Conservation (phyloP, 2,888 invertebrate species). For the Diarsia rubi region DNA sequence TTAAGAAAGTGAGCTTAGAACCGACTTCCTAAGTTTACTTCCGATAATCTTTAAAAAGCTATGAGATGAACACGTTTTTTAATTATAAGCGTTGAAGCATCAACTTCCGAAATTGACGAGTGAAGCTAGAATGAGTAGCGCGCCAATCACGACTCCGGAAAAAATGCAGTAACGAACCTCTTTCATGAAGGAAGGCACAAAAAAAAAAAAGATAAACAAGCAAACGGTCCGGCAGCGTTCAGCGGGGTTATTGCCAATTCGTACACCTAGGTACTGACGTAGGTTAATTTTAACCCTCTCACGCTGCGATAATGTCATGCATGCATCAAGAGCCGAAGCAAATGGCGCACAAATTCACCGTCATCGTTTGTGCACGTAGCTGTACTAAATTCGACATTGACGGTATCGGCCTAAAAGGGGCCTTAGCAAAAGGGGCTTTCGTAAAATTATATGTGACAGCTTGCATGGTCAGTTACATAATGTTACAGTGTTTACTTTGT, state of each 20-base stretch:
- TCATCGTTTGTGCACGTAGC: slow-evolving; percentile 35
- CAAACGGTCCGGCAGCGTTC: slow-evolving; percentile 22
- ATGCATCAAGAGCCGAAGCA: slow-evolving; percentile 14
- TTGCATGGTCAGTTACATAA: slow-evolving; percentile 2
- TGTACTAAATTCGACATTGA: slow-evolving; percentile 27
- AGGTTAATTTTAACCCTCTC: slow-evolving; percentile 27
- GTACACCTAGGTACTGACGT: slow-evolving; percentile 5
- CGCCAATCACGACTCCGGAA: slow-evolving; percentile 73
- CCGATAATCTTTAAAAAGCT: slow-evolving; percentile 30
- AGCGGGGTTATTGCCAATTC: slow-evolving; percentile 42
- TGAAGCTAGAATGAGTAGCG: slow-evolving; percentile 26
- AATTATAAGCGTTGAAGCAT: slow-evolving; percentile 36
- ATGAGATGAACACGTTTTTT: slow-evolving; percentile 30
- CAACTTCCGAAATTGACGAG: slow-evolving; percentile 26
- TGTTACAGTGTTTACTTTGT: slow-evolving; percentile 6
- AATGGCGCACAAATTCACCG: slow-evolving; percentile 43
- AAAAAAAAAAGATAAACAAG: slow-evolving; percentile 59
- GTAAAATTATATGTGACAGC: slow-evolving; percentile 43
- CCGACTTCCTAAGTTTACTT: slow-evolving; percentile 37
- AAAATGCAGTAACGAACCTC: slow-evolving; percentile 76
- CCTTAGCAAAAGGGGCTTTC: slow-evolving; percentile 25
- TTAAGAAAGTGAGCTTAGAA: slow-evolving; percentile 36
- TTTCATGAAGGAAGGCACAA: slow-evolving; percentile 76
- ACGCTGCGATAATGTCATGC: slow-evolving; percentile 9
- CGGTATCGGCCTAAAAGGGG: slow-evolving; percentile 19